phyloP scores from a whole-genome alignment of 2,113 vertebrate species.

The Paracanthobrama guichenoti region DNA sequence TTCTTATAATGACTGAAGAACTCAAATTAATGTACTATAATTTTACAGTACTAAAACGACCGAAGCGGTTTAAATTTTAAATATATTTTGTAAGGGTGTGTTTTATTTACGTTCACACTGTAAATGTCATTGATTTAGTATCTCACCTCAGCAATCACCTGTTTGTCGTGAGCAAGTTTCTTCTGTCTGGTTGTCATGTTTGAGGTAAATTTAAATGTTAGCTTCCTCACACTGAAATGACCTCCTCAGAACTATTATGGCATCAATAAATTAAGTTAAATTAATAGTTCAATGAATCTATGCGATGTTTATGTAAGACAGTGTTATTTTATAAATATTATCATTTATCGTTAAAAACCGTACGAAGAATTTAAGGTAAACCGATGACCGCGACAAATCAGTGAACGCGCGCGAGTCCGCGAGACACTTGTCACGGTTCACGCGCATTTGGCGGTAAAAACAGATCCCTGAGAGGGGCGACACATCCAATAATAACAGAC shows the following conservation, averaged over 20 bases:
- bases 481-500: not conserved
- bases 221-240: not conserved
- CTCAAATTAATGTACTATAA: too few relatives aligned
- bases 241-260: not conserved
- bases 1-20: not conserved
- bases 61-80: not conserved
- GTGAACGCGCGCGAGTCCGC: not conserved
- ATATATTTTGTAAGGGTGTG: too few relatives aligned
- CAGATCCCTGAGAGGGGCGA: not conserved
- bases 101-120: not conserved
- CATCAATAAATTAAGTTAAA: not conserved
- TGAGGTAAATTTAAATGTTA: not conserved
- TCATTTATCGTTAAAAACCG: not conserved
- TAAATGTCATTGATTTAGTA: not conserved
- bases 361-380: not conserved
- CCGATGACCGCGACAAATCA: not conserved
- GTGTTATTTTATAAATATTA: not conserved
- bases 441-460: constrained; percentile 22
- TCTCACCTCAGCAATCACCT: constrained; percentile 52
- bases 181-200: constrained; percentile 43
- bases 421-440: not conserved
- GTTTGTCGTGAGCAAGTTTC: constrained; percentile 18
- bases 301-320: not conserved
- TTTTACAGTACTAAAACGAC: not conserved
- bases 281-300: not conserved